These are phyloP conservation scores for Spisula subtruncata DNA, from an alignment of 2,888 invertebrate genomes.

Conservation along the genomic window DNA sequence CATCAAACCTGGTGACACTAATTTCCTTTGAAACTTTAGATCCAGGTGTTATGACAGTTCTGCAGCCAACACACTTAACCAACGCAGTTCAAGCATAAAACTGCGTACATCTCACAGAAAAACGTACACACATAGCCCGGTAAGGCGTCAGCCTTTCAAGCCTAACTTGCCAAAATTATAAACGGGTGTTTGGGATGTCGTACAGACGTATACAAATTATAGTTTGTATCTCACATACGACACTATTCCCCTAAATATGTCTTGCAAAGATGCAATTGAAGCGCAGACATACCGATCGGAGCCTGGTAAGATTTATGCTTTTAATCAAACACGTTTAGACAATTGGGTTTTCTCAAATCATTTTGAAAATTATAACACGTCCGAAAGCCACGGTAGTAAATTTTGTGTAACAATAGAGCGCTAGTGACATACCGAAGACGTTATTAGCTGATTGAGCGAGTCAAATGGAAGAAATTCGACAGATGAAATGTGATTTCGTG, in stretches of 20 bases:
- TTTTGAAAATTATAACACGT: slow-evolving; percentile 68
- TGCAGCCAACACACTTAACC: background rate
- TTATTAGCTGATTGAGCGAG: slow-evolving; percentile 36
- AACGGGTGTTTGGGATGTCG: background rate
- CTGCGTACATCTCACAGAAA: background rate
- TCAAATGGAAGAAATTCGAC: slow-evolving; percentile 9
- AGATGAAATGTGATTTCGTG: slow-evolving; percentile 14
- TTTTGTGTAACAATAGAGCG: slow-evolving; percentile 55
- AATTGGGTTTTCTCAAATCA: slow-evolving; percentile 61
- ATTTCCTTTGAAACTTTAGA: slow-evolving; percentile 40
- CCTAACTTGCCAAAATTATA: slow-evolving; percentile 16
- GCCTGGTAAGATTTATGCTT: slow-evolving; percentile 69
- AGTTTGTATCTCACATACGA: background rate
- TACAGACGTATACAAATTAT: background rate
- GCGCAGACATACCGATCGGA: slow-evolving; percentile 45
- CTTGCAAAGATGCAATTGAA: slow-evolving; percentile 27
- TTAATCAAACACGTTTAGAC: slow-evolving; percentile 73
- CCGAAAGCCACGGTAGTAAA: slow-evolving; percentile 66
- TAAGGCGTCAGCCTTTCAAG: background rate
- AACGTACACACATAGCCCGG: background rate
- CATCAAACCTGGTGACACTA: slow-evolving; percentile 40
- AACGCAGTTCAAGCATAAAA: background rate
- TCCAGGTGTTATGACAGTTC: slow-evolving; percentile 40
- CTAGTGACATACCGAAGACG: slow-evolving; percentile 56
- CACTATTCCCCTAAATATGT: background rate